Evolutionary conservation across 2,888 invertebrate genomes (phyloP), one percentile per base, ranked within the genome.

Genomic region (Lymantria dispar): DNA sequence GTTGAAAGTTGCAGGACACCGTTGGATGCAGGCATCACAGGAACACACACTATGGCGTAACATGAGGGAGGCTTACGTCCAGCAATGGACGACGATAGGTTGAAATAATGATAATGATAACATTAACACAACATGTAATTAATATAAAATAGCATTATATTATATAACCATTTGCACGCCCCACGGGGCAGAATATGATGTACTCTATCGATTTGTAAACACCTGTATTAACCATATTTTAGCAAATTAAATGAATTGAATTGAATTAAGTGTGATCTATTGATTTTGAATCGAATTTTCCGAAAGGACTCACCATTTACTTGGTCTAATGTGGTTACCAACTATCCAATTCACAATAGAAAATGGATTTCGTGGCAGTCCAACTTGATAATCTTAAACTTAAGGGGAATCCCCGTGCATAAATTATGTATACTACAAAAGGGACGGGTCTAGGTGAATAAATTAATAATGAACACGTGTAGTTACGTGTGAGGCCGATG

Each of bases 401-500:
- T 30, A 54, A 53, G 43, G 39, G 50, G 41, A n/a, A 39, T 45
- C 22, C 44, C 50, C n/a, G 13, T 47, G 42, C 50, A 54, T 64
- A 56, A 65, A 65, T 65, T 42, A 65, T 48, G 48, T 44, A 37
- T n/a, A n/a, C 43, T 38, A 56, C 51, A 56, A 43, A 57, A 54
- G 56, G 58, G 50, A 48, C 55, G 49, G 22, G 40, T 43, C 53
- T 49, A 14, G 43, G 43, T 48, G 50, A 56, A 41, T 58, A 62
- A 56, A 65, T 62, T 58, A 58, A 50, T 64, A 51, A 64, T 61
- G 53, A 52, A 50, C 45, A 49, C 43, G 46, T 45, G 51, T 54
- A 56, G 50, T 43, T 50, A 61, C 49, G 54, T 60, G 53, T 47
- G 47, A 9, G 38, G 2, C 45, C 40, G 40, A 7, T 14, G 12